Conservation (phyloP, 2,797 vertebrate genomes). For the Anas georgica region DNA sequence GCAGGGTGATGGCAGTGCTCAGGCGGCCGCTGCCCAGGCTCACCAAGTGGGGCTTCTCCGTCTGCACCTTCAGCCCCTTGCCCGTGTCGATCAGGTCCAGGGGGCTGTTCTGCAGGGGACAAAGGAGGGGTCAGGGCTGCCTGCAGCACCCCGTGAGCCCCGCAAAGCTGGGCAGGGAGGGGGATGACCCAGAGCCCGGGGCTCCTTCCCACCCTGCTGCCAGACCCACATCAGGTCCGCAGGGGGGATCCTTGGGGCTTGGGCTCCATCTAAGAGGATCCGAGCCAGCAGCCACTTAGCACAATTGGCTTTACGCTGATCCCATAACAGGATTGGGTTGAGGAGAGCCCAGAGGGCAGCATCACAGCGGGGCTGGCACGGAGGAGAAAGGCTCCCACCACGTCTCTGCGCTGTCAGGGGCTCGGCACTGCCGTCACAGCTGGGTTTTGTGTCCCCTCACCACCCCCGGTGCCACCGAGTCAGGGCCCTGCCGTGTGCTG, state of each 20-base stretch:
- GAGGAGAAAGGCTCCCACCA: neutral
- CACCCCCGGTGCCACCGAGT: neutral
- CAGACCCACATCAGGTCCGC: too few species aligned
- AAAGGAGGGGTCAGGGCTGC: neutral
- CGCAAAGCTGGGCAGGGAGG: too few species aligned
- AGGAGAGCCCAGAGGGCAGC: neutral
- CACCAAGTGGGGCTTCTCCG: constrained; percentile 94
- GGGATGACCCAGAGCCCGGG: neutral
- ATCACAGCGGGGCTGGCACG: fast-evolving
- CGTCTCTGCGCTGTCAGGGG: fast-evolving
- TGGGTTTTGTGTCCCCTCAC: neutral
- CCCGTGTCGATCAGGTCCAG: constrained; percentile 91
- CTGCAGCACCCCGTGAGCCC: neutral
- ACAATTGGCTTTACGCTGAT: constrained; percentile 32
- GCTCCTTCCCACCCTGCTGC: neutral
- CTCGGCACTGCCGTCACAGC: neutral
- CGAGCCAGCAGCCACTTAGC: neutral
- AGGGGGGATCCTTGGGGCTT: neutral
- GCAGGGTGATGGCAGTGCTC: constrained; percentile 91
- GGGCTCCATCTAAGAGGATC: constrained; percentile 52
- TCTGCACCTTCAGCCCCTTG: constrained; percentile 92
- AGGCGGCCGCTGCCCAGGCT: constrained; percentile 94
- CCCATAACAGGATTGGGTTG: neutral
- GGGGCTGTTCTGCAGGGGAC: constrained; percentile 83
- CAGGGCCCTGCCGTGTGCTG: neutral